Evolutionary conservation across 2,888 invertebrate species (phyloP).

Genomic region (Stenolophus ochropezus): DNA sequence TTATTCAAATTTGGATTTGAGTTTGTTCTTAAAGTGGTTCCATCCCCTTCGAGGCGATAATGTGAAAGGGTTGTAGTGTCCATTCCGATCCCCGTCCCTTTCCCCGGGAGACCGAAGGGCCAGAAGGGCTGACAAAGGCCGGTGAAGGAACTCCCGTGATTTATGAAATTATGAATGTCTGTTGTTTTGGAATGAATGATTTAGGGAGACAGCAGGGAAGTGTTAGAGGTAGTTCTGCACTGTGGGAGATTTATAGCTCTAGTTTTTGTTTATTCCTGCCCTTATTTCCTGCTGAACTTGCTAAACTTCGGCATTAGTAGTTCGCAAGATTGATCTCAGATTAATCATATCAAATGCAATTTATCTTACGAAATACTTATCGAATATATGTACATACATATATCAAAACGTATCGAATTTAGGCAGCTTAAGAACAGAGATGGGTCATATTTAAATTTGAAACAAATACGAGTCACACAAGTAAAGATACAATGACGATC

Average conservation of each 20-base stretch:
- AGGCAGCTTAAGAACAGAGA: too few relatives aligned
- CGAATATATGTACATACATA: too few relatives aligned
- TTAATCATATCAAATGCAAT: neutral
- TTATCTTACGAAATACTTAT: too few relatives aligned
- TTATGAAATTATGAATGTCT: constrained; percentile 44
- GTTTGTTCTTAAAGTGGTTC: too few relatives aligned
- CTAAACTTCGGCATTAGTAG: neutral
- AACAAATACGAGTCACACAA: too few relatives aligned
- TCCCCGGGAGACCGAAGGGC: neutral
- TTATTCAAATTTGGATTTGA: too few relatives aligned
- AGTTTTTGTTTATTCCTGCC: constrained; percentile 35
- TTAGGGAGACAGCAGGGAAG: constrained; percentile 20
- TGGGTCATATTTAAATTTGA: too few relatives aligned
- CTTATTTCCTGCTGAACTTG: constrained; percentile 4
- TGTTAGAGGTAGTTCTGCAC: neutral
- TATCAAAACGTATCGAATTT: too few relatives aligned
- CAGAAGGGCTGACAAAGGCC: constrained; percentile 17
- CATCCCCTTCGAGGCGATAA: constrained; percentile 7
- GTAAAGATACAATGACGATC: too few relatives aligned
- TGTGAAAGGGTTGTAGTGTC: constrained; percentile 11
- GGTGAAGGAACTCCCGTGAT: constrained; percentile 16
- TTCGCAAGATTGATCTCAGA: neutral
- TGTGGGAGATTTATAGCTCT: constrained; percentile 1
- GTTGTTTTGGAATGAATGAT: constrained; percentile 37
- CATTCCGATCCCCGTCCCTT: neutral